Percentiles rank a stretch among this genome's conserved stretches.
Evolutionary conservation across 2,888 invertebrate species (phyloP).

Genomic region (Mechanitis mazaeus): DNA sequence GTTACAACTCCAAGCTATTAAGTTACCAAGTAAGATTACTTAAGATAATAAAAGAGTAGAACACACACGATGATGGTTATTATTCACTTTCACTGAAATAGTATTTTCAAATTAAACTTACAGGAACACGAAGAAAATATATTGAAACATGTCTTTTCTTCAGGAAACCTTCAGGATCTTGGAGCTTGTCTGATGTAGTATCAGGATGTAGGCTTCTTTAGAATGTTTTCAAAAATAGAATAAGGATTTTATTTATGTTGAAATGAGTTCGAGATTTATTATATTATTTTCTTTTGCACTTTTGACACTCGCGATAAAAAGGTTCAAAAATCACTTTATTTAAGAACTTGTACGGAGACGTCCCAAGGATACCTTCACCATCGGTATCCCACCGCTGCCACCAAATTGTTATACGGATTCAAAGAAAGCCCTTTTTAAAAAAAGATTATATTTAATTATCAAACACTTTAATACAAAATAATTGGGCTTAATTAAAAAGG

Average conservation of each 20-base stretch:
- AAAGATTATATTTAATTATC: no score
- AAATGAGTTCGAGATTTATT: neutral
- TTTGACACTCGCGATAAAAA: conserved; percentile 5
- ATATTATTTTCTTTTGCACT: conserved; percentile 1
- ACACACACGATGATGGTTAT: no score
- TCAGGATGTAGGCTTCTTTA: no score
- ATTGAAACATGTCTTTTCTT: neutral
- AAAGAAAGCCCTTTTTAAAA: neutral
- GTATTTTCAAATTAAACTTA: conserved; percentile 7
- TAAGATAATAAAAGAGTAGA: no score
- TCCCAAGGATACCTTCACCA: conserved; percentile 14
- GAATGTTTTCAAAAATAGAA: neutral
- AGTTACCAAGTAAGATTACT: no score
- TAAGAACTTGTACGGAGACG: conserved; percentile 10
- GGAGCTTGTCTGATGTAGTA: no score
- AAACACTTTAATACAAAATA: no score
- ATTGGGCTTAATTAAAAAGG: no score
- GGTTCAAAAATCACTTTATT: neutral
- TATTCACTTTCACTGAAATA: conserved; percentile 6
- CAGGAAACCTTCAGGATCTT: conserved; percentile 6
- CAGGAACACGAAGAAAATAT: conserved; percentile 7
- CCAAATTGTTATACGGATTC: conserved; percentile 13
- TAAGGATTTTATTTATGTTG: neutral
- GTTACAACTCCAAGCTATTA: no score
- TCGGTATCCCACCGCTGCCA: conserved; percentile 15